Conservation (phyloP, 2,888 invertebrate species). For the Chymomyza procnemis region DNA sequence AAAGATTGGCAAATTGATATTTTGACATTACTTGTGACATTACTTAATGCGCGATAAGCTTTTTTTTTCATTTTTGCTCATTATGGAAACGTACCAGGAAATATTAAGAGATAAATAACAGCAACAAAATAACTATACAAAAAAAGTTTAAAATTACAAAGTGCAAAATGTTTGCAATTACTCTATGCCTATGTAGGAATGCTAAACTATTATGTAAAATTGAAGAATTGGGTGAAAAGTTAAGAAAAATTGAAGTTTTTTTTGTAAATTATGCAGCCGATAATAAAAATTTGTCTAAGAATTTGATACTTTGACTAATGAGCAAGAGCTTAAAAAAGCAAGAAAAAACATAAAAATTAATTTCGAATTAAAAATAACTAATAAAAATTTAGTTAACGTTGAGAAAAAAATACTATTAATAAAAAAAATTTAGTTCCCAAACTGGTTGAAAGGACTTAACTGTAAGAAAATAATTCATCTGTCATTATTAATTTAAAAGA, state of each 20-base stretch:
- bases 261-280: too few relatives aligned
- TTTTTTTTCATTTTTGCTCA: conserved; percentile 9
- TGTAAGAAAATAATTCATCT: too few relatives aligned
- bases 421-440: too few relatives aligned
- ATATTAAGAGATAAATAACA: conserved; percentile 65
- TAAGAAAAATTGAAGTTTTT: not conserved
- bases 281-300: too few relatives aligned
- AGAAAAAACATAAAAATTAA: too few relatives aligned
- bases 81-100: conserved; percentile 62
- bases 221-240: not conserved
- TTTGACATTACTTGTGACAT: conserved; percentile 26
- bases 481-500: too few relatives aligned
- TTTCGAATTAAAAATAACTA: too few relatives aligned
- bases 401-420: too few relatives aligned
- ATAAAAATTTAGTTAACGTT: too few relatives aligned
- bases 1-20: conserved; percentile 14
- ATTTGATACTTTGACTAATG: too few relatives aligned
- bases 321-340: too few relatives aligned
- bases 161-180: conserved; percentile 51
- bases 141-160: conserved; percentile 53
- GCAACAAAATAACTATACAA: conserved; percentile 2
- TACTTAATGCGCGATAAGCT: conserved; percentile 4
- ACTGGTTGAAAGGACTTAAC: too few relatives aligned
- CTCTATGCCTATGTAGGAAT: not conserved
- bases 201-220: not conserved